Evolutionary conservation across 1,140 invertebrate species (phyloP).

Genomic region (Zaprionus camerounensis): DNA sequence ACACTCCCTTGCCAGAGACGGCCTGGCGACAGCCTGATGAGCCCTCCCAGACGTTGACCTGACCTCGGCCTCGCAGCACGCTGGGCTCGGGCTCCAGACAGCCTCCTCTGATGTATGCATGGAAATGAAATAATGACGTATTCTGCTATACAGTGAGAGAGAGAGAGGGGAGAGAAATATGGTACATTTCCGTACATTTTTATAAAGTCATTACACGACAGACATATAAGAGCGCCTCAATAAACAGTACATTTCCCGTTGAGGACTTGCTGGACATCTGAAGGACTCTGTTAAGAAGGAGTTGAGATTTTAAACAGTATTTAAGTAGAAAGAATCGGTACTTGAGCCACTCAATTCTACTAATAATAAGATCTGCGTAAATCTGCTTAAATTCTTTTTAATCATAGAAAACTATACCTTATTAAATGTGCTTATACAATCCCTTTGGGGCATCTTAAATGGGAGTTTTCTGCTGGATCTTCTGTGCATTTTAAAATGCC

Average conservation of each 20-base stretch:
- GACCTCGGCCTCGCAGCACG: neutral
- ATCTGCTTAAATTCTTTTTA: neutral
- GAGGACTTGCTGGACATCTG: neutral
- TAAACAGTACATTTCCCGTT: conserved; percentile 6
- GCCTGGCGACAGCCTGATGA: conserved; percentile 60
- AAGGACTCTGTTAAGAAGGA: neutral
- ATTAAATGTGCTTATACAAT: too few species aligned
- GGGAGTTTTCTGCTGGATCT: neutral
- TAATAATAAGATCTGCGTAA: neutral
- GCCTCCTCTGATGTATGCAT: conserved; percentile 16
- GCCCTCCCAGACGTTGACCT: conserved; percentile 20
- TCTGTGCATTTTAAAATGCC: neutral
- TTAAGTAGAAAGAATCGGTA: neutral
- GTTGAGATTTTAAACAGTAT: neutral
- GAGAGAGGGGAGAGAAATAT: neutral
- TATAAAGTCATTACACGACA: conserved; percentile 25
- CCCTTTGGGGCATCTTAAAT: too few species aligned
- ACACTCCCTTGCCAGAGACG: conserved; percentile 37
- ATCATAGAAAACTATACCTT: neutral
- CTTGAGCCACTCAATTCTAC: neutral
- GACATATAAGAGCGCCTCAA: conserved; percentile 15
- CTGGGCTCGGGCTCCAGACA: neutral
- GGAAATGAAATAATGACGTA: conserved; percentile 63
- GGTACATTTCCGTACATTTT: conserved; percentile 42
- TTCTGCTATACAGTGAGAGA: conserved; percentile 53